Percentiles rank a stretch among this genome's conserved stretches.
Evolutionary conservation across 1,140 invertebrate genomes (phyloP).

Genomic region (Nephotettix cincticeps): DNA sequence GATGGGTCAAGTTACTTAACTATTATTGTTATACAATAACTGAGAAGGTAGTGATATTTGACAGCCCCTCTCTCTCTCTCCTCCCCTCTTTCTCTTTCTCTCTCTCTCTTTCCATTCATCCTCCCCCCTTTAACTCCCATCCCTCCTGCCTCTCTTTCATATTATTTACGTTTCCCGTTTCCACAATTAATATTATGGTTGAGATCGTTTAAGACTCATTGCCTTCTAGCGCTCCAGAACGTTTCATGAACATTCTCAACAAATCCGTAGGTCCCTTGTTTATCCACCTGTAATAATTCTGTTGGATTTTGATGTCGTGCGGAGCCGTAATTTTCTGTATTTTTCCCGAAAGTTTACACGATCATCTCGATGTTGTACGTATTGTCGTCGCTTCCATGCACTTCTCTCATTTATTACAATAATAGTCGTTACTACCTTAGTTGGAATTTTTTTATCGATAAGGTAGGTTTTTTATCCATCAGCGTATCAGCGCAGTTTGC

Average conservation of each 20-base stretch:
- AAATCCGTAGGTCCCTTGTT: too few relatives aligned
- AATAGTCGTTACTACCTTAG: not conserved
- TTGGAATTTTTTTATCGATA: not conserved
- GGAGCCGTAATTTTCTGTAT: not conserved
- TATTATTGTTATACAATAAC: not conserved
- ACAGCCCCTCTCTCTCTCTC: too few relatives aligned
- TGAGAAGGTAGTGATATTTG: too few relatives aligned
- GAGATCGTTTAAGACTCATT: too few relatives aligned
- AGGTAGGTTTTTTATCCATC: not conserved
- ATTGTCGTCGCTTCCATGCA: not conserved
- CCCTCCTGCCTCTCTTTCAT: too few relatives aligned
- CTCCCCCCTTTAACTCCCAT: too few relatives aligned
- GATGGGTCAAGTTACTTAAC: not conserved
- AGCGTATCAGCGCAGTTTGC: not conserved
- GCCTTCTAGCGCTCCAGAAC: too few relatives aligned
- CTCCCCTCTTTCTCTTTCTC: too few relatives aligned
- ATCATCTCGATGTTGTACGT: not conserved
- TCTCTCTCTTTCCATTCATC: too few relatives aligned
- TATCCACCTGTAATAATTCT: not conserved
- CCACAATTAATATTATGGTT: too few relatives aligned
- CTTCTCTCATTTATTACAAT: slow-evolving; percentile 10
- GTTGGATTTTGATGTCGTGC: not conserved
- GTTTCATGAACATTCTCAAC: too few relatives aligned
- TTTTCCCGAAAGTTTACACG: not conserved
- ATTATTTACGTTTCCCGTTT: too few relatives aligned